Percentiles rank a stretch among this genome's conserved stretches.
Conservation (phyloP, 1,140 invertebrate species). For the Phymorhynchus buccinoides region DNA sequence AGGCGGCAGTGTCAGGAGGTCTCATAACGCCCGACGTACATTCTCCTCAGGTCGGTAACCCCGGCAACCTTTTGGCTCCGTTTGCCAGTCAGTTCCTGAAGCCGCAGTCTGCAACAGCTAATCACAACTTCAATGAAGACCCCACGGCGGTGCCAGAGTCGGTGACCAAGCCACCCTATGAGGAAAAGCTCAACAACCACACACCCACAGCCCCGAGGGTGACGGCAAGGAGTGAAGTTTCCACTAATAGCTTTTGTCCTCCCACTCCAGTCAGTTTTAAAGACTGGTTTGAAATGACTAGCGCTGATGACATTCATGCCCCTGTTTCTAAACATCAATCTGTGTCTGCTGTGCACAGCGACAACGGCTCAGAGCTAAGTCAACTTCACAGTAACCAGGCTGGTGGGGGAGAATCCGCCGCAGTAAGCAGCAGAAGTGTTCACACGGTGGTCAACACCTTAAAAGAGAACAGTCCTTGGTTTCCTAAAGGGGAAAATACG, state of each 20-base stretch:
- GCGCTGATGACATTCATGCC: neutral
- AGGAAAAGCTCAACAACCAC: neutral
- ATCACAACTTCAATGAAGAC: neutral
- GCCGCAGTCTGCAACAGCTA: neutral
- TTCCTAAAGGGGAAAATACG: neutral
- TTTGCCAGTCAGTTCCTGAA: neutral
- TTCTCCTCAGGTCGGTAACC: neutral
- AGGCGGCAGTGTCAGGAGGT: neutral
- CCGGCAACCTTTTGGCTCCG: neutral
- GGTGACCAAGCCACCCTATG: neutral
- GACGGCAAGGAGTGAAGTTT: neutral
- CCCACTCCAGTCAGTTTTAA: neutral
- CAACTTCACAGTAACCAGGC: neutral
- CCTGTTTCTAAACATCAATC: neutral
- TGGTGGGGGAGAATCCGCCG: neutral
- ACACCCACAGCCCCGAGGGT: neutral
- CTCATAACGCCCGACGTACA: neutral
- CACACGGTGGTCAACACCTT: neutral
- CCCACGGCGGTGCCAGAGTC: neutral
- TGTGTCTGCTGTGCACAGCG: neutral
- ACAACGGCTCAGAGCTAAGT: neutral
- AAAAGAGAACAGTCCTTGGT: neutral
- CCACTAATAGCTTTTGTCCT: too few relatives aligned
- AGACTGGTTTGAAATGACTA: conserved; percentile 26
- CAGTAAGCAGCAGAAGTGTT: neutral